Evolutionary conservation across 2,113 vertebrate genomes (phyloP).

Genomic region (Ciconia maguari): DNA sequence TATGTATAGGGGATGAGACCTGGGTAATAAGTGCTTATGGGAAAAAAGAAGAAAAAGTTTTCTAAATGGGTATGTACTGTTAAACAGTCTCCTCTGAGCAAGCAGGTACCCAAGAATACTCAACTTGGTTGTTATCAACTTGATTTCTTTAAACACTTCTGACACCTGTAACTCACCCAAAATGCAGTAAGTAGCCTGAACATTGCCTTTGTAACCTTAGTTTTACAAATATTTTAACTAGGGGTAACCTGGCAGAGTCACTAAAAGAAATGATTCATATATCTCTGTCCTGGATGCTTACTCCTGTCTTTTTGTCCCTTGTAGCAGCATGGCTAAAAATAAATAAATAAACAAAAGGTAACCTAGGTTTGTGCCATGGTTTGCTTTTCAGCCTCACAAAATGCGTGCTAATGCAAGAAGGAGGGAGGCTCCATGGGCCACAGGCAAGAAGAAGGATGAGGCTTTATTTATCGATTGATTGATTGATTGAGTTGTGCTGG

Average conservation of each 20-base stretch:
- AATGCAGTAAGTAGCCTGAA: not conserved
- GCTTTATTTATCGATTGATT: not conserved
- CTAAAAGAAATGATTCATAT: not conserved
- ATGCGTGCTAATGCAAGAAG: not conserved
- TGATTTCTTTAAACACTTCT: not conserved
- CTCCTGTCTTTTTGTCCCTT: not conserved
- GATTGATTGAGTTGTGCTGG: not conserved
- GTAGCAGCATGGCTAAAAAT: not conserved
- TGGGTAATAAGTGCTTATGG: accelerated
- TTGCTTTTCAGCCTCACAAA: not conserved
- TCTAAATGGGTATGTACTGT: not conserved
- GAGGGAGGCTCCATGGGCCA: not conserved
- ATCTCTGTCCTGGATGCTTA: not conserved
- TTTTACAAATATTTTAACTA: not conserved
- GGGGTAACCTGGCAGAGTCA: not conserved
- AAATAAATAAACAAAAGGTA: not conserved
- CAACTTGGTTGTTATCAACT: not conserved
- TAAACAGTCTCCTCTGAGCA: not conserved
- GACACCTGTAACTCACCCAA: not conserved
- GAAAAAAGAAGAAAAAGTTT: not conserved
- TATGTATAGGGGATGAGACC: not conserved
- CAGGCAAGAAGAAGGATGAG: not conserved
- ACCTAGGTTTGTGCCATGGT: not conserved
- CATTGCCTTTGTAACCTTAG: not conserved
- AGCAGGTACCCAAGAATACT: not conserved